Base-by-base conservation (phyloP, 1,140 invertebrate genomes). In the Frieseomelitta varia region DNA sequence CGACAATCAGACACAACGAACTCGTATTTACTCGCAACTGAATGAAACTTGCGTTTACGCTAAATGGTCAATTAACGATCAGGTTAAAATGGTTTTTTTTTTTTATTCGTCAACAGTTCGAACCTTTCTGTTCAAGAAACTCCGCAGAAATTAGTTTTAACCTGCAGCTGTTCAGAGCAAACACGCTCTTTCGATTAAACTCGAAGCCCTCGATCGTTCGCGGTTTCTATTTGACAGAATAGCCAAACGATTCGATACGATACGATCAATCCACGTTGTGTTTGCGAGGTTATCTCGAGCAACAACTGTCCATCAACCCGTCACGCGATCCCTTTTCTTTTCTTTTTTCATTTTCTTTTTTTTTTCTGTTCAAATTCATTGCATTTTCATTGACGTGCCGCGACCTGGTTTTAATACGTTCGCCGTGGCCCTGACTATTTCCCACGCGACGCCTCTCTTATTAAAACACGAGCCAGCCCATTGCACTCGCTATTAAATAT, bases 401-500 rank as follows among this genome's bases (percentile, higher is more conserved):
- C 73, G 30, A 34, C 53, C 21, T 1, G 11, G 53, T 75, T 74
- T 55, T 77, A 63, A 77, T 63, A 63, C n/a, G 12, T 47, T 30
- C 76, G 15, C 27, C 76, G 58, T 65, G 30, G 47, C 75, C 75
- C 30, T 65, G 75, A 65, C 47, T 78, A 12, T 8, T 17, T 30
- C 21, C 53, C 30, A 39, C 51, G 10, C 51, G n/a, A 17, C 1
- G 30, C 17, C 55, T 17, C 24, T 24, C 53, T 61, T 53, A 74
- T 81, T 65, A 74, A 81, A 53, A 19, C 15, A 11, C 15, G n/a
- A 65, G 30, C 24, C n/a, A 30, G 21, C 72, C 15, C 11, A 30
- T 73, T 81, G 55, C 47, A 53, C 47, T 27, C 51, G 1, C 61
- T n/a, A 56, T 61, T 76, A 80, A 80, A 83, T 84, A 72, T 75